A percentile compares a stretch with the other conserved stretches of the same genome.
These are phyloP conservation scores for Troilus luridus DNA, from an alignment of 2,888 invertebrate genomes.

Conservation along the genomic window DNA sequence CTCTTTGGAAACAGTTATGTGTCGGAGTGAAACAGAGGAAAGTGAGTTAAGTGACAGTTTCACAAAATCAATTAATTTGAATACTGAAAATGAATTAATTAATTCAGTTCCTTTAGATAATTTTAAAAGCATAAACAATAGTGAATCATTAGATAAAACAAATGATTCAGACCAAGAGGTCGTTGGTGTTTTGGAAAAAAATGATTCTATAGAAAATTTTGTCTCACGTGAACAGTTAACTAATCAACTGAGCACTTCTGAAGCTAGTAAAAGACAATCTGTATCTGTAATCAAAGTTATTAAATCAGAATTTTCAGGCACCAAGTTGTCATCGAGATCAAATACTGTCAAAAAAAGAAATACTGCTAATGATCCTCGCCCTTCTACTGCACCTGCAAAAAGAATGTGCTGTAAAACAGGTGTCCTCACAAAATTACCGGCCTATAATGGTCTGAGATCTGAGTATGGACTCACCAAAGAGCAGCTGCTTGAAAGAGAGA, in stretches of 20 bases:
- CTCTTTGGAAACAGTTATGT: slow-evolving; percentile 51
- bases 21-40: slow-evolving; percentile 53
- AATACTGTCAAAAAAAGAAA: slow-evolving; percentile 47
- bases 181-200: slow-evolving; percentile 49
- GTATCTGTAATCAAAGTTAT: background rate
- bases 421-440: slow-evolving; percentile 63
- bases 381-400: slow-evolving; percentile 62
- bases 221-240: slow-evolving; percentile 47
- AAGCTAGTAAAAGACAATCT: background rate
- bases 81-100: slow-evolving; percentile 60
- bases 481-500: slow-evolving; percentile 66
- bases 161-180: slow-evolving; percentile 51
- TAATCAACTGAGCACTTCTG: slow-evolving; percentile 49
- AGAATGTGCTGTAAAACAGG: slow-evolving; percentile 60
- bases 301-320: background rate
- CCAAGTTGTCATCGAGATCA: background rate
- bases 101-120: slow-evolving; percentile 51
- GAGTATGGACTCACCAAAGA: slow-evolving; percentile 67
- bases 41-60: slow-evolving; percentile 50
- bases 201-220: slow-evolving; percentile 51
- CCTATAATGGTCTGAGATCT: slow-evolving; percentile 67
- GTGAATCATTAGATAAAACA: slow-evolving; percentile 50
- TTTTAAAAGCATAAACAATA: slow-evolving; percentile 23
- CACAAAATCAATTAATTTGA: slow-evolving; percentile 59
- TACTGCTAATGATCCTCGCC: slow-evolving; percentile 43